These are phyloP conservation scores for Centroberyx gerrardi DNA, from an alignment of 2,797 vertebrate genomes.

Conservation along the genomic window DNA sequence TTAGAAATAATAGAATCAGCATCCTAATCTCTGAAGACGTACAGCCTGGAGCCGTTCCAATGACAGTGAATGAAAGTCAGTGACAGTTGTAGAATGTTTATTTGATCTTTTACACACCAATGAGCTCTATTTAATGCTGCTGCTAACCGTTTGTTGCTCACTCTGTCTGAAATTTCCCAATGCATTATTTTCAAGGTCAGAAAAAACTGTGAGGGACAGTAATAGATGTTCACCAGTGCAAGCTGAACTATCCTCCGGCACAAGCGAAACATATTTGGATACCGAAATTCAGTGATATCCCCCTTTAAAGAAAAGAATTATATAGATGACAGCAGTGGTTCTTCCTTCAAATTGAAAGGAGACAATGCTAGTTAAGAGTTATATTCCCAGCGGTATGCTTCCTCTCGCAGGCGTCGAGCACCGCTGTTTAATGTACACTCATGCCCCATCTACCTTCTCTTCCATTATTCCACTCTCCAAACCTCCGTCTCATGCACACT, in stretches of 20 bases:
- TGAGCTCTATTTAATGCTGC: no score
- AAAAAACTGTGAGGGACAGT: not conserved
- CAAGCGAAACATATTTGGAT: constrained; percentile 32
- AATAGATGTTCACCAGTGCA: constrained; percentile 8
- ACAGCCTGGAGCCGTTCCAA: no score
- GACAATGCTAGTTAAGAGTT: constrained; percentile 98
- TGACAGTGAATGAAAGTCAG: no score
- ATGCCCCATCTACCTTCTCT: constrained; percentile 97
- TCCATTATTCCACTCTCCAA: constrained; percentile 96
- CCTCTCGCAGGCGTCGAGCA: constrained; percentile 93
- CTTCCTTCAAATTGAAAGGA: constrained; percentile 87
- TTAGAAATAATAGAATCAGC: no score
- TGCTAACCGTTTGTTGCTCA: not conserved
- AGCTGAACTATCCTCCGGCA: not conserved
- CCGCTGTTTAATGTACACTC: constrained; percentile 99
- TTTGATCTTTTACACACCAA: no score
- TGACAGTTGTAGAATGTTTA: no score
- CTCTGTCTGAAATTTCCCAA: constrained; percentile 1
- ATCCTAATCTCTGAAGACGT: no score
- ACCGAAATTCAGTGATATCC: constrained; percentile 45
- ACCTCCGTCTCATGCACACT: constrained; percentile 97
- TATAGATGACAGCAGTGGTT: constrained; percentile 87
- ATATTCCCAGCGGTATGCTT: constrained; percentile 94
- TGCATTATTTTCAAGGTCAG: not conserved
- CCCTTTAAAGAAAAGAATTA: constrained; percentile 77